Conservation (phyloP, 2,113 vertebrate species). For the Indicator indicator region DNA sequence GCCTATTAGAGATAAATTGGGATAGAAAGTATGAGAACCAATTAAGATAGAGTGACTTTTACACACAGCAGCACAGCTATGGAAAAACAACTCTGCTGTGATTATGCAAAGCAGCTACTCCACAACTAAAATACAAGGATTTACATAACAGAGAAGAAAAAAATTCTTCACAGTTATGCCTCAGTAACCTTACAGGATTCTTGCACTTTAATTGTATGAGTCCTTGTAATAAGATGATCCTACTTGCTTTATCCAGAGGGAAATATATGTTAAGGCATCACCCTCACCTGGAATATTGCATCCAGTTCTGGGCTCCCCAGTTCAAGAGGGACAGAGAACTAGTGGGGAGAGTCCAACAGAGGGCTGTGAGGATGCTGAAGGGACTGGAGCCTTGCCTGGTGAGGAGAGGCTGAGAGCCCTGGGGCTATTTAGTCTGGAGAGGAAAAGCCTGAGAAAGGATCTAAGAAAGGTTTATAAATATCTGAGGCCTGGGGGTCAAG, state of each 20-base stretch:
- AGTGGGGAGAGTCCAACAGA: no score
- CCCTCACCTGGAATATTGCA: background rate
- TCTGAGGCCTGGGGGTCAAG: no score
- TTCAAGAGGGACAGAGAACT: no score
- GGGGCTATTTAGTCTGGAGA: no score
- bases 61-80: conserved; percentile 23
- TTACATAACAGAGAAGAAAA: conserved; percentile 52
- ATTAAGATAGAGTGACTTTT: conserved; percentile 34
- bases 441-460: no score
- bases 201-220: conserved; percentile 60
- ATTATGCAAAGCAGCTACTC: conserved; percentile 62
- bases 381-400: no score
- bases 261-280: background rate
- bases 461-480: no score
- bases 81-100: conserved; percentile 47
- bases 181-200: conserved; percentile 36
- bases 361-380: no score
- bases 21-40: background rate
- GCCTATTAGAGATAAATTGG: background rate
- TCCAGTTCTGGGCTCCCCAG: no score
- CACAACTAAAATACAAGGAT: conserved; percentile 36
- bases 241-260: conserved; percentile 24
- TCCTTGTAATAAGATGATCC: conserved; percentile 42
- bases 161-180: conserved; percentile 42
- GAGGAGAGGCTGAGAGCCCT: no score